A percentile compares a stretch with the other conserved stretches of the same genome.
phyloP scores from a whole-genome alignment of 2,113 vertebrate species.

The Gymnarchus niloticus region DNA sequence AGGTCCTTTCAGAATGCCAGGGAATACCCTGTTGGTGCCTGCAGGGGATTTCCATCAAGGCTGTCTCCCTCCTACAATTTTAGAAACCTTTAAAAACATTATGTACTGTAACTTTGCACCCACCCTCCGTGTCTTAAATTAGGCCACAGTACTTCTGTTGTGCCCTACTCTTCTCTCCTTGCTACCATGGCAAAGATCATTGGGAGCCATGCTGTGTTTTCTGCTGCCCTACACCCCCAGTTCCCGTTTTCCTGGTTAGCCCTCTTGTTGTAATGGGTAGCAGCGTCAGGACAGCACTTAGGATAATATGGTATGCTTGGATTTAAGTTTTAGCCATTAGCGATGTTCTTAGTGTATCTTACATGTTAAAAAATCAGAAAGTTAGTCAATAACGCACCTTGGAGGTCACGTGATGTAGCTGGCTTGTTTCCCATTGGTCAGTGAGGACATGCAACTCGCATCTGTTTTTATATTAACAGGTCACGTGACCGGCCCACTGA shows the following conservation, averaged over 20 bases:
- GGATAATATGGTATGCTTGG: neutral
- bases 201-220: neutral
- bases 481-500: neutral
- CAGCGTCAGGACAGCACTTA: neutral
- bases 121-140: neutral
- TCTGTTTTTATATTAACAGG: neutral
- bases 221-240: neutral
- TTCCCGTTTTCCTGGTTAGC: neutral
- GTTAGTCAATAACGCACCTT: neutral
- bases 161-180: neutral
- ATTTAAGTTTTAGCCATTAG: neutral
- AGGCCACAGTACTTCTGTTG: neutral
- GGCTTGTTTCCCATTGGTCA: neutral
- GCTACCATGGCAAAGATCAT: neutral
- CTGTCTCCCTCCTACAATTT: neutral
- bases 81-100: slow-evolving; percentile 7
- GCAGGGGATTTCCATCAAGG: neutral
- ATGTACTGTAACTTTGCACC: slow-evolving; percentile 8
- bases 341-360: neutral
- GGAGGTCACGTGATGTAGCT: neutral
- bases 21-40: neutral
- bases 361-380: neutral
- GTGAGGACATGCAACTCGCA: neutral
- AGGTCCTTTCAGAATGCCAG: neutral
- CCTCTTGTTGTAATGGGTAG: neutral